phyloP scores from a whole-genome alignment of 2,797 vertebrate genomes.

The Leontocebus nigricollis region DNA sequence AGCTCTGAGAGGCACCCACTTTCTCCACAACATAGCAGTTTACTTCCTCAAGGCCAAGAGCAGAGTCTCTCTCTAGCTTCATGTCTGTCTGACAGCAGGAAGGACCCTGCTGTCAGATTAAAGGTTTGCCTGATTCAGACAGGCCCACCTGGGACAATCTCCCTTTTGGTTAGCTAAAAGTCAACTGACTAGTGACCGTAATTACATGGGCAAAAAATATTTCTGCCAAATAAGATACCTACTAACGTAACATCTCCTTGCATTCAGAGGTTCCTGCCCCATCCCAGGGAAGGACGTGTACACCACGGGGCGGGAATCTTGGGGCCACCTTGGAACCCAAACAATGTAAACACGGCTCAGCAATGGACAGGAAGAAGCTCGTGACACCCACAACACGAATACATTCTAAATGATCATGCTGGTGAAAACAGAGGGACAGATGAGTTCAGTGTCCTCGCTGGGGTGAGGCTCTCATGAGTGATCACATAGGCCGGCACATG shows the following conservation, averaged over 20 bases:
- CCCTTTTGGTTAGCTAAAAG: not conserved
- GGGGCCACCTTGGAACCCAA: not conserved
- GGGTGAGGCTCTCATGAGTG: not conserved
- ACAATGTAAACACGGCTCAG: not conserved
- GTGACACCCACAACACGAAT: too few relatives aligned
- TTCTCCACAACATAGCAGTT: not conserved
- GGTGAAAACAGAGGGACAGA: not conserved
- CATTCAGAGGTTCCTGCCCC: not conserved
- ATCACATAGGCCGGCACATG: not conserved
- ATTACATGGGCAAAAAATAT: not conserved
- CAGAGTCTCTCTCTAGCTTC: not conserved
- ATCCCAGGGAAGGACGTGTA: not conserved
- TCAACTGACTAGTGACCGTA: not conserved
- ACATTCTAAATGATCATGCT: not conserved
- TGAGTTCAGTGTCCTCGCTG: too few relatives aligned
- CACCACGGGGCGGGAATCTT: not conserved
- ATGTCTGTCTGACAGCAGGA: not conserved
- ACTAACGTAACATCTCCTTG: not conserved
- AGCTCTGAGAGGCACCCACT: not conserved
- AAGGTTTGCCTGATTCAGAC: not conserved
- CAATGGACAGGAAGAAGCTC: not conserved
- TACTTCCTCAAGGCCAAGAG: not conserved
- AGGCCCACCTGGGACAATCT: not conserved
- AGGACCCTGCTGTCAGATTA: too few relatives aligned
- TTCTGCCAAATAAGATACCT: not conserved